These are phyloP conservation scores for Choloepus didactylus DNA, from an alignment of 2,797 vertebrate species.

Conservation along the genomic window DNA sequence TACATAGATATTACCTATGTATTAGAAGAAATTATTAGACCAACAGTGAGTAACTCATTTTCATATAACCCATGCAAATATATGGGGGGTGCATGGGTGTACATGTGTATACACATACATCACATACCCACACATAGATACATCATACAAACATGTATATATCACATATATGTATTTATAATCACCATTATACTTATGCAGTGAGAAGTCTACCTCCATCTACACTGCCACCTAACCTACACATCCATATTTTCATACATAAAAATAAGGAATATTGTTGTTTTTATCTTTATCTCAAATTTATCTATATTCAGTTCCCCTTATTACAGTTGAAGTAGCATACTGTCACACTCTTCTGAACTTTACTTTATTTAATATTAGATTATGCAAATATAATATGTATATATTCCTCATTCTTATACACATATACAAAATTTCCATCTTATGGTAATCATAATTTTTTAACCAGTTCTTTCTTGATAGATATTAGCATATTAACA, in stretches of 20 bases:
- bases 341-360: neutral
- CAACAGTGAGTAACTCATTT: neutral
- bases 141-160: neutral
- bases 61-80: neutral
- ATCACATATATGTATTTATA: neutral
- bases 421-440: neutral
- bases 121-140: neutral
- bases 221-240: neutral
- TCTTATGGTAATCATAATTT: neutral
- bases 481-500: neutral
- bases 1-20: neutral
- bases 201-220: neutral
- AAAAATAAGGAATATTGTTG: neutral
- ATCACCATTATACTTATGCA: neutral
- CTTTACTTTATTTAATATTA: neutral
- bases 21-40: neutral
- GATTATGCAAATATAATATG: neutral
- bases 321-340: neutral
- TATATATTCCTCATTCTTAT: neutral
- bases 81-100: no score
- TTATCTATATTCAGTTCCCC: neutral
- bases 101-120: neutral
- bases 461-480: neutral
- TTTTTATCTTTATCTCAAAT: conserved; percentile 5
- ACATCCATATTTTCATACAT: neutral